phyloP scores from a whole-genome alignment of 1,140 invertebrate species.

The Microplitis demolitor region DNA sequence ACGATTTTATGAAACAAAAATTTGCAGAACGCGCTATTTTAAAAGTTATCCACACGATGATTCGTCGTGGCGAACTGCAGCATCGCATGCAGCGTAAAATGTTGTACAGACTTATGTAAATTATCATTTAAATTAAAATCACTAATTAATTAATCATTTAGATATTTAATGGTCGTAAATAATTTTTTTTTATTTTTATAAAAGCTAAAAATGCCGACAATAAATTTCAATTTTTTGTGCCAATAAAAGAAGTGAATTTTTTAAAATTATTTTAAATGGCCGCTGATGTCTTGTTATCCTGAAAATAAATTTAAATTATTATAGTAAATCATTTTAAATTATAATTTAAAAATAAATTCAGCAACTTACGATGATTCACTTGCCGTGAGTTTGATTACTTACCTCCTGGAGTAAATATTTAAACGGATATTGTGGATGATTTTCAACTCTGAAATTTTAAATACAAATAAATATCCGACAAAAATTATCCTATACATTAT shows the following conservation, averaged over 20 bases:
- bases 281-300: neutral
- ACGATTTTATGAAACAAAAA: conserved; percentile 93
- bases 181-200: conserved; percentile 6
- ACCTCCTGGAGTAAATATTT: conserved; percentile 40
- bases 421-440: conserved; percentile 66
- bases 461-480: neutral
- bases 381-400: neutral
- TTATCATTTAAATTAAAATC: conserved; percentile 29
- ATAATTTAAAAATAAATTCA: too few relatives aligned
- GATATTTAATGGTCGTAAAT: too few relatives aligned
- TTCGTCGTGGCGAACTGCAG: conserved; percentile 92
- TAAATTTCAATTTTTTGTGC: conserved; percentile 10
- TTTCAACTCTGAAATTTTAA: conserved; percentile 55
- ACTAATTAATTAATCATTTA: neutral
- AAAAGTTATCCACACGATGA: conserved; percentile 93
- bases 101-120: conserved; percentile 85
- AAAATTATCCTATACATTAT: neutral
- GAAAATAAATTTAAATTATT: neutral
- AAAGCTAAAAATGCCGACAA: neutral
- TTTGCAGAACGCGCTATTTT: conserved; percentile 86
- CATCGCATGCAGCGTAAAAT: conserved; percentile 96
- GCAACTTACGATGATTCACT: conserved; percentile 3
- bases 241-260: neutral
- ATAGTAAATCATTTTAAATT: too few relatives aligned
- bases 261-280: conserved; percentile 2